Base-by-base conservation (phyloP, 2,797 vertebrate genomes). In the Syncerus caffer region DNA sequence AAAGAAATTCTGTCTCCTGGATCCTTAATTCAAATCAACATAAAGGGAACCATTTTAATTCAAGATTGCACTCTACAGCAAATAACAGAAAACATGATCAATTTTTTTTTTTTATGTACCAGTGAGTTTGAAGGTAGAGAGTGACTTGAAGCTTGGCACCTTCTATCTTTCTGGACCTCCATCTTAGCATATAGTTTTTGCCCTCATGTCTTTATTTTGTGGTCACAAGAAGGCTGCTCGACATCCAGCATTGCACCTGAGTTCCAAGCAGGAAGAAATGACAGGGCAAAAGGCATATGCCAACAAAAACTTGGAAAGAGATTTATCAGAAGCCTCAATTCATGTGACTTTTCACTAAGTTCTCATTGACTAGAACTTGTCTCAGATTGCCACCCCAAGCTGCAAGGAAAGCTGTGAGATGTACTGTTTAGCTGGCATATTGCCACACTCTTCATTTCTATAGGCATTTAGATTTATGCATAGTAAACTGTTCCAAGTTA, bases 1-100 rank as follows among this genome's bases (percentile, higher is more conserved):
- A 94, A 96, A 97, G 64, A 95, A 85, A 76, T 94, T 96, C 51
- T 96, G 64, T 87, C 31, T 50, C 58, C 89, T 78, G 23, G 60
- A 85, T 90, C 50, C 89, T 92, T 97, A 93, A 71, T 84, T 93
- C 76, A 95, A 93, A 84, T 90, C 34, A 50, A 23, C 53, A 51
- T 50, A 29, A 74, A 74, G 50, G 76, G 45, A 95, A 96, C 21
- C 82, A 27, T 47, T 96, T 97, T n/a, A n/a, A 38, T 89, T 90
- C 79, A 29, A 45, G 25, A 60, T 64, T 55, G 10, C 7, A 74
- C 88, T 85, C 29, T 64, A 42, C 47, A 93, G 51, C 34, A 97
- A 96, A 57, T 45, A 82, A 51, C 84, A 91, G 64, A 51, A 91
- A 89, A 86, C 38, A n/a, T 21, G n/a, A 34, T 7, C 4, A 4